Conservation (phyloP, 1,140 invertebrate genomes). For the Pseudomyrmex gracilis region DNA sequence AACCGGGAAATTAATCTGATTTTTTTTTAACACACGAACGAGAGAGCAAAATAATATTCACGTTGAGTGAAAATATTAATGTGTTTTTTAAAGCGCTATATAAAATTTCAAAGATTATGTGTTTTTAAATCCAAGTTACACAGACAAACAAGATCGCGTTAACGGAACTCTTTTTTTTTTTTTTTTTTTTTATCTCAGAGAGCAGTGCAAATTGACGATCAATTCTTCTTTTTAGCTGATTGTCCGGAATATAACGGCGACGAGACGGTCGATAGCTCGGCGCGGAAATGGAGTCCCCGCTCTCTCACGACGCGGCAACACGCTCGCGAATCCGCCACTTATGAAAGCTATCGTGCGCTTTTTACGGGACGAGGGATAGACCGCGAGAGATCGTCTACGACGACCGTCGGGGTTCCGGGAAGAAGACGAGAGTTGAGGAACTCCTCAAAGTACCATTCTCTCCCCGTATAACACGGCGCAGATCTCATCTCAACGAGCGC, state of each 20-base stretch:
- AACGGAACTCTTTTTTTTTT: too few species aligned
- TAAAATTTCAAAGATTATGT: too few species aligned
- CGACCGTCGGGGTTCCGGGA: conserved; percentile 39
- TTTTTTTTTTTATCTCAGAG: conserved; percentile 2
- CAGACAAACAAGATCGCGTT: too few species aligned
- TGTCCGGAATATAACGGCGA: background rate
- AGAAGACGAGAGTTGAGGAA: conserved; percentile 38
- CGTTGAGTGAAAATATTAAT: too few species aligned
- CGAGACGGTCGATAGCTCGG: background rate
- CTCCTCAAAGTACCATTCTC: conserved; percentile 46
- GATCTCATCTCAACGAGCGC: conserved; percentile 58
- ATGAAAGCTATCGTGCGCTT: conserved; percentile 35
- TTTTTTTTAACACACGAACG: too few species aligned
- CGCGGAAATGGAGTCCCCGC: conserved; percentile 5
- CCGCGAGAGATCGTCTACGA: conserved; percentile 35
- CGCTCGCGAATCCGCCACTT: conserved; percentile 35
- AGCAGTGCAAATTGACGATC: background rate
- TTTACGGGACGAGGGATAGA: conserved; percentile 20
- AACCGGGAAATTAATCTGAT: background rate
- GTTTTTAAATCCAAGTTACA: too few species aligned
- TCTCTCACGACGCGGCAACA: conserved; percentile 38
- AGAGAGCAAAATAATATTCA: too few species aligned
- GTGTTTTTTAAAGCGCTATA: too few species aligned
- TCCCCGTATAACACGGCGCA: conserved; percentile 12
- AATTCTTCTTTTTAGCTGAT: background rate